Evolutionary conservation across 2,797 vertebrate genomes (phyloP), one percentile per base, ranked within the genome.

Genomic region (Bradypus variegatus): DNA sequence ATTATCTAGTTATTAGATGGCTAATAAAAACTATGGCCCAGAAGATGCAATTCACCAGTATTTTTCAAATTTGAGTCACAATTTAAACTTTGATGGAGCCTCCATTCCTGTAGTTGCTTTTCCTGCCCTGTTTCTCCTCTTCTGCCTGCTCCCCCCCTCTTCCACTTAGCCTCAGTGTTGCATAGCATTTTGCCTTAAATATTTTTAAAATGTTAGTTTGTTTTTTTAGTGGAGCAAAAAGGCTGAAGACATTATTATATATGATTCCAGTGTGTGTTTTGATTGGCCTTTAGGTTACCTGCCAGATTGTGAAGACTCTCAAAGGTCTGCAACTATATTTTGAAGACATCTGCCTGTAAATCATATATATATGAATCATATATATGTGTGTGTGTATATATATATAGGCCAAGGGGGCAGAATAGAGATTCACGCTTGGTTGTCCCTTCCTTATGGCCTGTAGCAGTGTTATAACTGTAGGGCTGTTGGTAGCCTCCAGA

Each of bases 271-370:
- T 64, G 5, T 86, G 38, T 87, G 36, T 90, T 79, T 76, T 85
- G 77, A 83, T 65, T 86, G 45, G 55, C 31, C 41, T 89, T 86
- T 70, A 33, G 60, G 58, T 93, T 89, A 89, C 50, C 67, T 87
- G n/a, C 41, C 64, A 92, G 38, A 38, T 19, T 93, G 80, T 75
- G 38, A 88, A 86, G 58, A 88, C 38, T 79, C 48, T 60, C 31
- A 23, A 27, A 92, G 33, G 55, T 70, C 36, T 70, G 6, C 60
- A 38, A 85, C 82, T 77, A 0, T 80, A 25, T 92, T 88, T 92
- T 89, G 29, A 87, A 92, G 89, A 87, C 33, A 84, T 55, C 62
- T 41, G 9, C 82, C 70, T 88, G 90, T 65, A 67, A 83, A 88
- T 64, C 25, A 25, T 78, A 72, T 55, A 55, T 55, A 19, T 19